Evolutionary conservation across 2,888 invertebrate species (phyloP), one percentile per base, ranked within the genome.

Genomic region (Eupithecia centaureata): DNA sequence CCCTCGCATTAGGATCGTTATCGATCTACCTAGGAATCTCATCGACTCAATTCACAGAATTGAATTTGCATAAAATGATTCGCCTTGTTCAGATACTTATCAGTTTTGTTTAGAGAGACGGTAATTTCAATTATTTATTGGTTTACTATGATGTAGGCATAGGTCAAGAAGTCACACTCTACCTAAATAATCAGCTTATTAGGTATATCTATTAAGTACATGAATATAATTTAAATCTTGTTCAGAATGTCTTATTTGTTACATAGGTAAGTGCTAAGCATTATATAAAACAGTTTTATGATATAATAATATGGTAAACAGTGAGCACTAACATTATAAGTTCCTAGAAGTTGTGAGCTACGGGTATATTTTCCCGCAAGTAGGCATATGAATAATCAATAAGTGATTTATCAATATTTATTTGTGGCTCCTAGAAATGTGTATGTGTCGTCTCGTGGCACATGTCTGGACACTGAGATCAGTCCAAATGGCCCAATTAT

Each of bases 31-130:
- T 71, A 67, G 69, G 18, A 74, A 73, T 65, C 66, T 72, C 73
- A 71, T 68, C 70, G 66, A 65, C 61, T 47, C 73, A 64, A 73
- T 78, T 81, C 76, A 69, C 71, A 72, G 74, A 73, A 72, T 61
- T 60, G 42, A 73, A 77, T 79, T 77, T 75, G 74, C 79, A 81
- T 78, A 64, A 76, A 77, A 72, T 76, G 65, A 76, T 79, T 74
- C 70, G 67, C 67, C 57, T 28, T 30, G 56, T 71, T 27, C 54
- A 59, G 58, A 71, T 76, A 71, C 32, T 74, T 73, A 71, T 72
- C 72, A 72, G 75, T 67, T 75, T 57, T 42, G 42, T 42, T 42
- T 18, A 10, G 18, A 42, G 18, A 18, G 18, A 15, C 2, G 10
- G 18, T 42, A 22, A 22, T 42, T 42, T 42, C 8, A 42, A 22